Percentiles rank a stretch among this genome's conserved stretches.
These are phyloP conservation scores for Hozukius guyotensis DNA, from an alignment of 2,797 vertebrate species.

Conservation along the genomic window DNA sequence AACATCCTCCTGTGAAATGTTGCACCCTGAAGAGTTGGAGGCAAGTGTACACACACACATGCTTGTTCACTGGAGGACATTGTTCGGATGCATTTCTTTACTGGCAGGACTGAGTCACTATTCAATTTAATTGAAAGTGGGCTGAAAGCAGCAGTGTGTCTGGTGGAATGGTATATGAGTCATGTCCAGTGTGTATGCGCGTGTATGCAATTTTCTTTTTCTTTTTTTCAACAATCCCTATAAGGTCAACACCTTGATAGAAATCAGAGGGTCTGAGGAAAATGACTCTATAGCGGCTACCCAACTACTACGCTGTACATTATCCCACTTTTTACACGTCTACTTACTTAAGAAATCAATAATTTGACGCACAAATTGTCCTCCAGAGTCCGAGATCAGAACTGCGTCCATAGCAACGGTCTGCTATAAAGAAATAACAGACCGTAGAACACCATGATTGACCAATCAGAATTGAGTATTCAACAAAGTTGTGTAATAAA, in stretches of 20 bases:
- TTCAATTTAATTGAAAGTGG: slow-evolving; percentile 69
- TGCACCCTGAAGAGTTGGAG: background rate
- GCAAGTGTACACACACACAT: background rate
- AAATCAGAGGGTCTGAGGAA: background rate
- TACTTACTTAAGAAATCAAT: too few relatives aligned
- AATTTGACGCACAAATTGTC: too few relatives aligned
- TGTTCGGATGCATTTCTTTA: slow-evolving; percentile 59
- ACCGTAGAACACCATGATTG: too few relatives aligned
- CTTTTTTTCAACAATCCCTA: background rate
- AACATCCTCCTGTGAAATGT: slow-evolving; percentile 39
- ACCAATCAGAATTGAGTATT: too few relatives aligned
- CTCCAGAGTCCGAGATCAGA: too few relatives aligned
- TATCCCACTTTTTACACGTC: too few relatives aligned
- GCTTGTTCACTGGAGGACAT: slow-evolving; percentile 38
- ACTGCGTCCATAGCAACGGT: too few relatives aligned
- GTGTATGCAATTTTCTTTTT: background rate
- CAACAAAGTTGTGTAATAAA: too few relatives aligned
- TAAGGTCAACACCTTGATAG: slow-evolving; percentile 4
- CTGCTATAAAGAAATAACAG: too few relatives aligned
- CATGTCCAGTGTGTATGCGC: slow-evolving; percentile 23
- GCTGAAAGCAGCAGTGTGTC: slow-evolving; percentile 58
- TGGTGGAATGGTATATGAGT: slow-evolving; percentile 54
- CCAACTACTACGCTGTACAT: too few relatives aligned
- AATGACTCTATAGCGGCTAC: background rate
- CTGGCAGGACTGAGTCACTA: slow-evolving; percentile 75